Base-by-base conservation (phyloP, 2,888 invertebrate genomes). In the Hirtodrosophila cameraria region DNA sequence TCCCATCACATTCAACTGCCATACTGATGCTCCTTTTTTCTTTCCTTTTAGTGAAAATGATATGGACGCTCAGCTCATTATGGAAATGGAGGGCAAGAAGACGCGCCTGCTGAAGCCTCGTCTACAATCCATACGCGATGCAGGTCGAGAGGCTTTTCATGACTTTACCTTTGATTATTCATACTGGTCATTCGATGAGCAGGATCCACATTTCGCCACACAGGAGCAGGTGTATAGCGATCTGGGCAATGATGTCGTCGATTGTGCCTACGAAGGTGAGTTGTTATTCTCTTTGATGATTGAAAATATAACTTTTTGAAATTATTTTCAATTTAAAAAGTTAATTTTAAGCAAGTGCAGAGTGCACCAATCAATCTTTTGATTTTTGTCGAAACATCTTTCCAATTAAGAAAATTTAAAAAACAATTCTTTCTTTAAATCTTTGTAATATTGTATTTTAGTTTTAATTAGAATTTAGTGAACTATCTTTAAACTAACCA, bases 111-210 rank as follows among this genome's bases (percentile, higher is more conserved):
- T 94, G 58, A 95, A 95, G 86, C 93, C 94, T 70, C 96, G 95
- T 69, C 69, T 88, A 59, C 88, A 89, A 75, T 88, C 88, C 48
- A 85, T 88, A 60, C 88, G 91, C 68, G 91, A 91, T 64, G 84
- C 85, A 12, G 87, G 87, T 1, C 88, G 90, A 30, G 95, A 95
- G 86, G 93, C 94, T 88, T 94, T 92, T 90, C 96, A 96, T 90
- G 96, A 96, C 91, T 97, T 97, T 90, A 96, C 96, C 55, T 97
- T 96, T 91, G 97, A 97, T 92, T 95, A 95, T 90, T 96, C 96
- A 0, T 97, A 97, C 89, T 97, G 96, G 96, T 97, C 96, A 46
- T 95, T 92, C 90, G 94, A 95, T 88, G 90, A 92, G 33, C 91
- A 91, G 12, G 95, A 95, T 87, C 90, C 91, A 9, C 93, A 95